These are phyloP conservation scores for Maccullochella peelii DNA, from an alignment of 2,113 vertebrate species.

Conservation along the genomic window DNA sequence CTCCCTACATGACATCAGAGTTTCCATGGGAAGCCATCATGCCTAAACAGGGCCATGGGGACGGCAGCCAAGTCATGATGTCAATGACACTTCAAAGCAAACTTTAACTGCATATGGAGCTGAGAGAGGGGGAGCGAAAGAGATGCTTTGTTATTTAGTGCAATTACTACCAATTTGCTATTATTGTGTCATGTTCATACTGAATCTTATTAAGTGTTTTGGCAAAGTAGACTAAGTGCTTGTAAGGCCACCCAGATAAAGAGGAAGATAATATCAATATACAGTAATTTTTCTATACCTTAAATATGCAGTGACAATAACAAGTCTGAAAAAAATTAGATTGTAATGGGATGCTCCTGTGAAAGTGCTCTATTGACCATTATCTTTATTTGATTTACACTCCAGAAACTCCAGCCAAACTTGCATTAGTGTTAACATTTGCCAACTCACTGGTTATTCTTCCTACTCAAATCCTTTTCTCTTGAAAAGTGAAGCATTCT, in stretches of 20 bases:
- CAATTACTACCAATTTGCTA: slow-evolving; percentile 20
- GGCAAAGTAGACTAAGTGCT: not conserved
- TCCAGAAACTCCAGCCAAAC: not conserved
- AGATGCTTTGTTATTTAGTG: slow-evolving; percentile 6
- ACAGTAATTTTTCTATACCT: not conserved
- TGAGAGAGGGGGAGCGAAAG: slow-evolving; percentile 28
- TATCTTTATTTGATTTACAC: not conserved
- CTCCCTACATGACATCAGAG: slow-evolving; percentile 63
- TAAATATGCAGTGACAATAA: not conserved
- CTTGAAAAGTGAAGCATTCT: not conserved
- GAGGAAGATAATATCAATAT: not conserved
- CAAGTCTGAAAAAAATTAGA: not conserved
- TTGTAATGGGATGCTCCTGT: not conserved
- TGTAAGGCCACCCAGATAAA: slow-evolving; percentile 6
- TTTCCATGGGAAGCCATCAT: slow-evolving; percentile 74
- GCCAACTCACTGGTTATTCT: not conserved
- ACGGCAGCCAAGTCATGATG: slow-evolving; percentile 73
- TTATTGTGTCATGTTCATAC: slow-evolving; percentile 22
- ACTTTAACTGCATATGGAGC: slow-evolving; percentile 67
- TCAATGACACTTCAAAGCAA: slow-evolving; percentile 71
- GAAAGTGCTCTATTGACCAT: not conserved
- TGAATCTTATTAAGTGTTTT: slow-evolving; percentile 15
- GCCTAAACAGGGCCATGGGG: slow-evolving; percentile 60
- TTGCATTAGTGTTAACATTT: not conserved
- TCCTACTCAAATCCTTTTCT: too few species aligned